These are phyloP conservation scores for Taenaris catops DNA, from an alignment of 2,888 invertebrate species.

Conservation along the genomic window DNA sequence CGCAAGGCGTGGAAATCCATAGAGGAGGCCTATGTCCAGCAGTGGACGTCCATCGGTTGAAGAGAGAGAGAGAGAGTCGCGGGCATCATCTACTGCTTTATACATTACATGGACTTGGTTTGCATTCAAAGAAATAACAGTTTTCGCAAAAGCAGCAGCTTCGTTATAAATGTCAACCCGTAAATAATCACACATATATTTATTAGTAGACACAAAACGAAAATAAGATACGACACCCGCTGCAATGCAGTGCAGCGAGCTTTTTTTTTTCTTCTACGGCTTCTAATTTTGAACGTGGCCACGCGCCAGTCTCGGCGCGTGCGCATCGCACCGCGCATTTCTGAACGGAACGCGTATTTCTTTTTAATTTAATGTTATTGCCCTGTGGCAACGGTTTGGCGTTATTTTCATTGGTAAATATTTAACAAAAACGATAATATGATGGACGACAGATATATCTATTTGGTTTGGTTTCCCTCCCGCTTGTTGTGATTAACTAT, in stretches of 20 bases:
- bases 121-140: neutral
- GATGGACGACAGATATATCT: neutral
- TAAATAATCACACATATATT: constrained; percentile 30
- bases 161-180: constrained; percentile 17
- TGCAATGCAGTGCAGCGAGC: constrained; percentile 65
- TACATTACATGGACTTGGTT: too few species aligned
- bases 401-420: constrained; percentile 7
- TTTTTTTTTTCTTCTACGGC: constrained; percentile 58
- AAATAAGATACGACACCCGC: constrained; percentile 56
- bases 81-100: too few species aligned
- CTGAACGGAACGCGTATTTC: constrained; percentile 36
- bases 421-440: neutral
- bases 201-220: constrained; percentile 34
- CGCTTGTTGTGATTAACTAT: neutral
- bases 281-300: constrained; percentile 73
- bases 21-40: too few species aligned
- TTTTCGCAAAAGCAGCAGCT: neutral
- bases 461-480: neutral
- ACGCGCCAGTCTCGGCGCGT: constrained; percentile 67
- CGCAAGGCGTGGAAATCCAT: too few species aligned
- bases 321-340: constrained; percentile 54
- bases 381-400: constrained; percentile 14
- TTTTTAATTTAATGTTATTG: constrained; percentile 24
- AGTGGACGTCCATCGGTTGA: too few species aligned
- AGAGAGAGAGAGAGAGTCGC: too few species aligned